Base-by-base conservation (phyloP, 2,888 invertebrate species). In the Pandemis corylana region DNA sequence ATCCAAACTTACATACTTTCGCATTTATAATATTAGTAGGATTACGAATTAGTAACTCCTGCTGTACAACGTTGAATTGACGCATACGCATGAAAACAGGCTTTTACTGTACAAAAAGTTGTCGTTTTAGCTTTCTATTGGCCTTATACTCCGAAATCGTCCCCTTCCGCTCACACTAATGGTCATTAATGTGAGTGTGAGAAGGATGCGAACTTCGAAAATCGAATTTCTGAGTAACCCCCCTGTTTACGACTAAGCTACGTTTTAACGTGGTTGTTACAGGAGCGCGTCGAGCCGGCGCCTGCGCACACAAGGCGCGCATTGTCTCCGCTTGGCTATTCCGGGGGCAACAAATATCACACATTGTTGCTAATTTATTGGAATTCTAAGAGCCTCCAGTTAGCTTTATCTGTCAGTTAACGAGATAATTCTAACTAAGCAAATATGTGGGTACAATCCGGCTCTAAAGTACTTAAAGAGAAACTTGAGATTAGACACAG, bases 351-450 rank as follows among this genome's bases (percentile, higher is more conserved):
- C 13, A 15, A 53, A 65, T n/a, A 53, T 64, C 44, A 64, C 53
- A 67, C 53, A 41, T 53, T 67, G 67, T 67, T 67, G 67, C 51
- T 67, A 53, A 67, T 67, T 53, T 67, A 41, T 64, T 44, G 64
- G 64, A 15, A 64, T 64, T 44, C 44, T 65, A 49, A 46, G 65
- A 65, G 28, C 65, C 65, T 59, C 53, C 20, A 5, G 20, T 64
- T 46, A 65, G 46, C 65, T 65, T 65, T 65, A 28, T 65, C 15
- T 65, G 7, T 12, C 20, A 65, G 65, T 46, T 44, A 65, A 65
- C 44, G 46, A 28, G 59, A 28, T 59, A 28, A 59, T 59, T 28
- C 12, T 59, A 59, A 59, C 10, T 59, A 10, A 28, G 28, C 13
- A 59, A 59, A 28, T 59, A 59, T 28, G 59, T 28, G 59, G 20